Evolutionary conservation across 2,797 vertebrate species (phyloP), one percentile per base, ranked within the genome.

Genomic region (Merluccius polli): DNA sequence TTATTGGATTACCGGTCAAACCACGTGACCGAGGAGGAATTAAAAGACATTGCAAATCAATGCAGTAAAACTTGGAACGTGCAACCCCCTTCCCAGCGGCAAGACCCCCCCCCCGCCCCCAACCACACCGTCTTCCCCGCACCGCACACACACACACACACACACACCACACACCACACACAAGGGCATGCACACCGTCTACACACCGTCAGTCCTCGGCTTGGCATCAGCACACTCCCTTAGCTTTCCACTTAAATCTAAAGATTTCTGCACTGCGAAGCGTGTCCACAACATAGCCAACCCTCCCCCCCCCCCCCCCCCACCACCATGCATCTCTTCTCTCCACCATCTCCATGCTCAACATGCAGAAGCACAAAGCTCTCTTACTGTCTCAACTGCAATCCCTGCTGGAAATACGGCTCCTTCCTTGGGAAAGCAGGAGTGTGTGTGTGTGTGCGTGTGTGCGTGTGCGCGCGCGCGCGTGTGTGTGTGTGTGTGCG

Each of bases 351-450:
- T 3, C 10, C 38, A 8, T 11, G 2, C 79, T 71, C 71, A 63
- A 74, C 65, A 82, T 38, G 71, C 38, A 29, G 79, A 63, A 70
- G 82, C 68, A 78, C 36, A 78, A 83, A 84, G 81, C 67, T 74
- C 81, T 86, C 94, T 93, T 94, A 95, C 93, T 92, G 90, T 91
- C 87, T 91, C 91, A 8, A 9, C 81, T 89, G 85, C 79, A 85
- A 86, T 78, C 74, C 44, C 75, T 78, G 71, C 84, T 69, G 85
- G 33, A 71, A 78, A 77, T 71, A 77, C 65, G 81, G 83, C 78
- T 85, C 81, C 85, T 77, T 86, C 83, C 81, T 82, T 74, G 68
- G 72, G 71, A 68, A 75, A 79, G 31, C 69, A 70, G 30, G 69
- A 32, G 30, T 33, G 30, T 32, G 29, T 70, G 68, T 70, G 69